Base-by-base conservation (phyloP, 2,797 vertebrate species). In the Lates japonicus region DNA sequence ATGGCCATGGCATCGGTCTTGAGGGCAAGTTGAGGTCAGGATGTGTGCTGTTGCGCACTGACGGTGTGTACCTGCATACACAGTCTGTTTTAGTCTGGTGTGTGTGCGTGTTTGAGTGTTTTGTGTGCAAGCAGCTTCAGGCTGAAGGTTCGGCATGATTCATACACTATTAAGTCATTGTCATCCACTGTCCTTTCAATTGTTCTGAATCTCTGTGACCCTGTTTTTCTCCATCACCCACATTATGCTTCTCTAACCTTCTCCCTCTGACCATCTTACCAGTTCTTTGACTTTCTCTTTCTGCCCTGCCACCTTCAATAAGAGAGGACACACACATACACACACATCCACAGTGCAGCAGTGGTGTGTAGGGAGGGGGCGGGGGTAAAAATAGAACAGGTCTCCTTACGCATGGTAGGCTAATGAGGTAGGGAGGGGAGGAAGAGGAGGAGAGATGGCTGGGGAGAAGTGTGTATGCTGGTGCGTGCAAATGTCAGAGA, bases 301-400 rank as follows among this genome's bases (percentile, higher is more conserved):
- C 60, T 72, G 61, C 59, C 13, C 75, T 67, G 84, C 68, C 82
- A 81, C 87, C 87, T 90, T 90, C 70, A 80, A 79, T 86, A 80
- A 87, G 69, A 81, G 74, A 66, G 65, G 72, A 82, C 46, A 58
- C 35, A n/a, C 49, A 66, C 42, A 11, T 59, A 66, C 74, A 33
- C 49, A 55, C 69, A 73, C 37, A 46, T 49, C n/a, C 48, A 66
- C 62, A 64, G 60, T 55, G 78, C 80, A 85, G 66, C 72, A 81
- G 76, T 58, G 70, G 72, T 74, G 81, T 70, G 66, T 14, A 62
- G 74, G 80, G 89, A 83, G 74, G 83, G 83, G 70, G 69, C 1
- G 22, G 80, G 73, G 76, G 54, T 93, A 94, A 92, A 94, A 93
- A 94, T 93, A 94, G 92, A 87, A 83, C 91, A 88, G 85, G 87